Base-by-base conservation (phyloP, 1,140 invertebrate genomes). In the Dinothrombium tinctorium region DNA sequence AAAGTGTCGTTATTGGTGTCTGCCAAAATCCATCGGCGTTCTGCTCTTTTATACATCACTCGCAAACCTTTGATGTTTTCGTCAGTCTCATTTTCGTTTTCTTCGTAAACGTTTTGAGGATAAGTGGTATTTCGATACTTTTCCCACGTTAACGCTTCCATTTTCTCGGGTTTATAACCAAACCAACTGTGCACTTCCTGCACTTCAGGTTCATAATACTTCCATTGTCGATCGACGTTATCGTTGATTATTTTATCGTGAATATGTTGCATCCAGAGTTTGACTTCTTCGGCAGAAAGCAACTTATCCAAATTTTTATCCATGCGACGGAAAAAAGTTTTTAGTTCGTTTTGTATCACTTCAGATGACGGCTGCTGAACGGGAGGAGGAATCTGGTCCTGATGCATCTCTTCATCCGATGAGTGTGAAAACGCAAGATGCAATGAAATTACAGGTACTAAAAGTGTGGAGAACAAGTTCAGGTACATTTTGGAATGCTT, bases 211-310 rank as follows among this genome's bases (percentile, higher is more conserved):
- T 40, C 19, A 38, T 51, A 53, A 24, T 50, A 53, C 5, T 69
- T 74, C 90, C 90, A 96, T 53, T 92, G 79, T 5, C 76, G 66
- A 12, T 87, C 74, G 1, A 90, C 78, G 59, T 96, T 53, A 12
- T 50, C 84, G 46, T 87, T 77, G 24, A 74, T 66, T 22, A 94
- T 79, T 54, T 94, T 94, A 5, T 43, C 26, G n/a, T 53, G 52
- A 2, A 50, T 89, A 3, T 41, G 21, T 20, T 44, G 37, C 5
- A 53, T 14, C 89, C 90, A 96, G 42, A 83, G 76, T 59, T 86
- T 83, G 1, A 98, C 59, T 61, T 99, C 92, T 37, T 80, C 71
- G 42, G 79, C 66, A 0, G 73, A 72, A 0, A 96, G 68, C 48
- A 71, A 73, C 1, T 78, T 79, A 65, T 96, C 82, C 11, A 71